Evolutionary conservation across 2,113 vertebrate species (phyloP).

Genomic region (Megaptera novaeangliae): DNA sequence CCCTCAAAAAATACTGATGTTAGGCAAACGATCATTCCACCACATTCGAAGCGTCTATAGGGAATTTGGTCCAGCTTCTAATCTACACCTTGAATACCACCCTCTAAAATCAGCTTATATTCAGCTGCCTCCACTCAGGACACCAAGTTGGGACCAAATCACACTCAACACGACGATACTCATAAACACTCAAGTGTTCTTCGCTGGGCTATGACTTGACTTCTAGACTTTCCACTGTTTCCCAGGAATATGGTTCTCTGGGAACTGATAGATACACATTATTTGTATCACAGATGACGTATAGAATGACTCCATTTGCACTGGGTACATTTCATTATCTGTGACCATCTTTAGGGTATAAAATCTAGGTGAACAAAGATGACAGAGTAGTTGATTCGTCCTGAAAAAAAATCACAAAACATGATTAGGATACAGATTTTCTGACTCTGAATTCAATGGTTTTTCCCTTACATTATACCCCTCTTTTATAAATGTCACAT

Average conservation of each 20-base stretch:
- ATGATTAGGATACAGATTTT: background rate
- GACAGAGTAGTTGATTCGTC: background rate
- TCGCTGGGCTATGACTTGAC: background rate
- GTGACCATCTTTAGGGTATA: background rate
- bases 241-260: background rate
- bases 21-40: background rate
- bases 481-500: background rate
- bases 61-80: background rate
- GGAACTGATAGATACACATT: background rate
- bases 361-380: background rate
- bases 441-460: background rate
- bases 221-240: background rate
- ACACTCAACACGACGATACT: background rate
- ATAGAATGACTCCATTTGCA: background rate
- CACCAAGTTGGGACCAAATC: background rate
- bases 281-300: background rate
- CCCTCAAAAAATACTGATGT: background rate
- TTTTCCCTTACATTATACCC: background rate
- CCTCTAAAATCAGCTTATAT: background rate
- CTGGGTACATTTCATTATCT: background rate
- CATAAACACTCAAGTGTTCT: background rate
- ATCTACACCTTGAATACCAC: background rate
- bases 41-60: background rate
- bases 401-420: background rate
- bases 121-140: background rate